These are phyloP conservation scores for Hydractinia symbiolongicarpus DNA, from an alignment of 30 jellyfish, hydroid and myxozoan genomes.

Conservation along the genomic window DNA sequence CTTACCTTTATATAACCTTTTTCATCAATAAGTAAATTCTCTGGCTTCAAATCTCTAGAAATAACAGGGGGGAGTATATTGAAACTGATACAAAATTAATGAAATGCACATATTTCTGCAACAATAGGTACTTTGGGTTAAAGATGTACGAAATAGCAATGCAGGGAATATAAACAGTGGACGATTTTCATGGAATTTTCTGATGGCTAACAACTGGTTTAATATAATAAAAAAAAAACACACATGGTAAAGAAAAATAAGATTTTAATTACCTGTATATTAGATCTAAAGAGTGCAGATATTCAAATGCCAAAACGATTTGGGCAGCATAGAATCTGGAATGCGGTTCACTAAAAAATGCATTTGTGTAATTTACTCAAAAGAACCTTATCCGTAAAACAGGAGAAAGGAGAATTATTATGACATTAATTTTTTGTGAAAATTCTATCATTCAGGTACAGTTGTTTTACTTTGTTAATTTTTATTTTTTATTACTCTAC, in stretches of 20 bases:
- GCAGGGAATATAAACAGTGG: too few relatives aligned
- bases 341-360: conserved; percentile 86
- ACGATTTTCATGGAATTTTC: too few relatives aligned
- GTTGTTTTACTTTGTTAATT: too few relatives aligned
- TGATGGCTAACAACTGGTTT: too few relatives aligned
- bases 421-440: too few relatives aligned
- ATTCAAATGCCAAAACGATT: conserved; percentile 97
- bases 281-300: conserved; percentile 93
- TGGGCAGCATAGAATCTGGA: conserved; percentile 99
- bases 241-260: not conserved
- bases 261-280: conserved; percentile 68
- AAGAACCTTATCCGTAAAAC: not conserved
- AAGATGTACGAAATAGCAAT: too few relatives aligned
- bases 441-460: too few relatives aligned
- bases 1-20: conserved; percentile 94
- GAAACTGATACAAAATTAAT: not conserved
- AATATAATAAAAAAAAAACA: not conserved
- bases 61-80: not conserved
- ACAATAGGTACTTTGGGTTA: too few relatives aligned
- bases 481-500: too few relatives aligned
- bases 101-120: too few relatives aligned
- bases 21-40: conserved; percentile 86
- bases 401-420: not conserved
- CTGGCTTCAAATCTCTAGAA: conserved; percentile 97
- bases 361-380: not conserved